Percentiles rank a stretch among this genome's conserved stretches.
These are phyloP conservation scores for Capromys pilorides DNA, from an alignment of 2,797 vertebrate genomes.

Conservation along the genomic window DNA sequence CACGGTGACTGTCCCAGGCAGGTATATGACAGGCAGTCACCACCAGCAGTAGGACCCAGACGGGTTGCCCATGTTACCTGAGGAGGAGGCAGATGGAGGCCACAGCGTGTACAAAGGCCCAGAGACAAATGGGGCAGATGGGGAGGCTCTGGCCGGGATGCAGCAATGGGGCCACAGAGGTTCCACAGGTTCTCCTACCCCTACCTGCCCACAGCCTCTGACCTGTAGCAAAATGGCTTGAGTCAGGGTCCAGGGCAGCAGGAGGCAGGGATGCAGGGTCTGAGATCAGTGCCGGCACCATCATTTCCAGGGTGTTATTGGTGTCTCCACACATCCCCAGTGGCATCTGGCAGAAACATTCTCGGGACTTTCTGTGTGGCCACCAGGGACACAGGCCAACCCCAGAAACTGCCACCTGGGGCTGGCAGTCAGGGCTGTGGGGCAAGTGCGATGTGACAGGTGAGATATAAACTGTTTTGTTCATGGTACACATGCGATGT, in stretches of 20 bases:
- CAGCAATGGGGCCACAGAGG: rapidly evolving
- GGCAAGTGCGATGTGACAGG: neutral
- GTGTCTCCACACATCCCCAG: neutral
- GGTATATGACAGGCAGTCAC: neutral
- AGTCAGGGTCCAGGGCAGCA: neutral
- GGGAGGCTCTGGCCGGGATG: neutral
- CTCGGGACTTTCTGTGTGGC: neutral
- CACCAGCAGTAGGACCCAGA: too few species aligned
- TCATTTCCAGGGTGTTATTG: neutral
- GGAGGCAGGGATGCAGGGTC: neutral
- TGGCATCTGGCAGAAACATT: neutral
- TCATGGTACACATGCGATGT: rapidly evolving
- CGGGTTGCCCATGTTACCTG: neutral
- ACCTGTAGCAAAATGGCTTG: neutral
- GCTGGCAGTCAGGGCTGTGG: rapidly evolving
- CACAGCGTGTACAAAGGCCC: neutral
- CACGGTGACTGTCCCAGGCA: neutral
- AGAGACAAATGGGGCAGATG: neutral
- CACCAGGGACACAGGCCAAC: neutral
- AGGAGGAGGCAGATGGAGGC: neutral
- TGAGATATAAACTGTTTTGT: neutral
- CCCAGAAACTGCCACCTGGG: neutral
- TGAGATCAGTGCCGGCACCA: neutral
- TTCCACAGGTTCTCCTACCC: neutral
- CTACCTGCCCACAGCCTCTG: neutral